Conservation (phyloP, 2,888 invertebrate genomes). For the Pyrrhosoma nymphula region DNA sequence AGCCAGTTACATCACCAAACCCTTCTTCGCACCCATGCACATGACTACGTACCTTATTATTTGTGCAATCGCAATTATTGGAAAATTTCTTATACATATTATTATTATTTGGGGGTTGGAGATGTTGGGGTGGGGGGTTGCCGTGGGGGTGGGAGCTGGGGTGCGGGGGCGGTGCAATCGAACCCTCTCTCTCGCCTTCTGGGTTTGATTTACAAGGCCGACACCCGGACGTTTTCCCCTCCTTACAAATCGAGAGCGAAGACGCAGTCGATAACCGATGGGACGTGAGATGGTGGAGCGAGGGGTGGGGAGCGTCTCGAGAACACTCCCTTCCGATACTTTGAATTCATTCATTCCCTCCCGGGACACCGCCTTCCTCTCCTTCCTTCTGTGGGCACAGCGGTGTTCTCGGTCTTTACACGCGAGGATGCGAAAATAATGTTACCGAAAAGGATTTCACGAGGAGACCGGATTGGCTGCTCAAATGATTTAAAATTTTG, state of each 20-base stretch:
- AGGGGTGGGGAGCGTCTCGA: background rate
- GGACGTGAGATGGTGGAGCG: background rate
- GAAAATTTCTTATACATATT: no score
- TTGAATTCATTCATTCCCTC: background rate
- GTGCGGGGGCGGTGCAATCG: background rate
- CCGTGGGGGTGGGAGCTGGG: background rate
- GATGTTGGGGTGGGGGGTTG: no score
- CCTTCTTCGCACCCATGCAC: no score
- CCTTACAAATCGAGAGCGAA: constrained; percentile 45
- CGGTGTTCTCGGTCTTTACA: background rate
- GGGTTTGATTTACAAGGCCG: constrained; percentile 40
- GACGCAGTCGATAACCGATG: constrained; percentile 57
- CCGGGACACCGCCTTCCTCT: background rate
- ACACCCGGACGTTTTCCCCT: background rate
- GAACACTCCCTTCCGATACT: background rate
- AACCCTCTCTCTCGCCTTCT: background rate
- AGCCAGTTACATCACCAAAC: no score
- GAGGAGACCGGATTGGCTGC: background rate
- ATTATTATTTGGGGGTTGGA: no score
- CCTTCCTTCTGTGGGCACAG: background rate
- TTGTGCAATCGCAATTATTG: no score
- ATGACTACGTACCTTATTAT: no score
- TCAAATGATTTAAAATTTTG: background rate
- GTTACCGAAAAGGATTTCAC: background rate
- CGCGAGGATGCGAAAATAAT: background rate